Percentiles rank a stretch among this genome's conserved stretches.
These are phyloP conservation scores for Hedychridium roseum DNA, from an alignment of 2,888 invertebrate genomes.

Conservation along the genomic window DNA sequence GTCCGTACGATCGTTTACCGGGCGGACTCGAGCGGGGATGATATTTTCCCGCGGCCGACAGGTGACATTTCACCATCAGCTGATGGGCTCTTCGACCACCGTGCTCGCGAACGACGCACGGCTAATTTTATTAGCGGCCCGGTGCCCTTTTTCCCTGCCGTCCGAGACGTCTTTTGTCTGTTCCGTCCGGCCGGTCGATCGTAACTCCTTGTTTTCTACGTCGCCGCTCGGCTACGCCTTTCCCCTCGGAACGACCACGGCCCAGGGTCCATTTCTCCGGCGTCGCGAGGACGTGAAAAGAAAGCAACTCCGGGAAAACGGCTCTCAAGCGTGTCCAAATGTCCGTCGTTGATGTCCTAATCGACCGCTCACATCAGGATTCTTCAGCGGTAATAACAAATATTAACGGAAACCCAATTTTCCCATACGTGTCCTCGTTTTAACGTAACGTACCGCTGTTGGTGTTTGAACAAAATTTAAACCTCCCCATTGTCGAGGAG, in stretches of 20 bases:
- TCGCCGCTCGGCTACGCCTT: conserved; percentile 13
- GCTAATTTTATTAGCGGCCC: conserved; percentile 37
- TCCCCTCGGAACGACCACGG: conserved; percentile 12
- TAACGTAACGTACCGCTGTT: no score
- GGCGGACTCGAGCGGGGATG: no score
- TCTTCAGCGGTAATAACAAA: no score
- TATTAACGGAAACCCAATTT: no score
- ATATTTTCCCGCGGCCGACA: neutral
- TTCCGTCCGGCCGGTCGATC: no score
- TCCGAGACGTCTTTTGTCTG: conserved; percentile 10
- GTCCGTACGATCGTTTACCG: neutral
- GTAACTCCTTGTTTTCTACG: conserved; percentile 2
- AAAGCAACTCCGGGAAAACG: no score
- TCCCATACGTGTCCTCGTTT: no score
- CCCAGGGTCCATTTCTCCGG: neutral
- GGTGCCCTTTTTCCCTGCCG: conserved; percentile 1
- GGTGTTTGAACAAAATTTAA: no score
- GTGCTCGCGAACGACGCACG: conserved; percentile 36
- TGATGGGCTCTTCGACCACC: conserved; percentile 45
- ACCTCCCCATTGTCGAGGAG: no score
- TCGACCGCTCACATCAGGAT: no score
- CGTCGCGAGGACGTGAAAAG: no score
- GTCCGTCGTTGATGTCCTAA: conserved; percentile 7
- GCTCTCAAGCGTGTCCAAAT: no score
- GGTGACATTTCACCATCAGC: neutral